Conservation (phyloP, 1,140 invertebrate species). For the Phymastichus coffea region DNA sequence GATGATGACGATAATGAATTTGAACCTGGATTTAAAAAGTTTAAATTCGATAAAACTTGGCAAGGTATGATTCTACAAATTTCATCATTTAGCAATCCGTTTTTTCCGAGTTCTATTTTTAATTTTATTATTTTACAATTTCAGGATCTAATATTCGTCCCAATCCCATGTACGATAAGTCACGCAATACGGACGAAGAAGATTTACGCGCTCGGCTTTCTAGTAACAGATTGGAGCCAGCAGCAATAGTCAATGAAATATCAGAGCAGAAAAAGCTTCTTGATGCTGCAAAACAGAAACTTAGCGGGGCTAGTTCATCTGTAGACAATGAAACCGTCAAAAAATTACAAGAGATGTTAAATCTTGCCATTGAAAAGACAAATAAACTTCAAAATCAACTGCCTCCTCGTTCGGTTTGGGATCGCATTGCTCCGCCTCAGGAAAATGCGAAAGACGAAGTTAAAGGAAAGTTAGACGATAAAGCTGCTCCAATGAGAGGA, state of each 20-base stretch:
- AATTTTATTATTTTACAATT: neutral
- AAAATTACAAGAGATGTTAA: slow-evolving; percentile 49
- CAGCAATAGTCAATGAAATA: slow-evolving; percentile 42
- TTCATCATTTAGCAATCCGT: neutral
- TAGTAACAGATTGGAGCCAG: slow-evolving; percentile 34
- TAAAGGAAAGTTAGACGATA: slow-evolving; percentile 10
- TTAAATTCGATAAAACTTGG: slow-evolving; percentile 23
- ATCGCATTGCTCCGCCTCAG: slow-evolving; percentile 49
- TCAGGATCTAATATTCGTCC: slow-evolving; percentile 16
- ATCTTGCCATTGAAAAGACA: slow-evolving; percentile 48
- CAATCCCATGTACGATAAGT: slow-evolving; percentile 35
- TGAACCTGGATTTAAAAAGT: slow-evolving; percentile 19
- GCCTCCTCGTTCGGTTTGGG: slow-evolving; percentile 51
- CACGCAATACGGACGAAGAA: slow-evolving; percentile 33
- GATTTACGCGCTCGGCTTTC: slow-evolving; percentile 47
- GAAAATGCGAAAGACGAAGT: slow-evolving; percentile 20
- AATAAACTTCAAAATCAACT: slow-evolving; percentile 50
- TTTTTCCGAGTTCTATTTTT: neutral
- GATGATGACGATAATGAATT: slow-evolving; percentile 14
- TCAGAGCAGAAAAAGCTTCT: slow-evolving; percentile 49
- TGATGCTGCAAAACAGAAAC: slow-evolving; percentile 46
- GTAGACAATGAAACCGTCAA: slow-evolving; percentile 47
- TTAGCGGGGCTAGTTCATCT: slow-evolving; percentile 34
- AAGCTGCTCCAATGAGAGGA: slow-evolving; percentile 35
- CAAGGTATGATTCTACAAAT: too few species aligned